These are phyloP conservation scores for Acronicta alni DNA, from an alignment of 2,888 invertebrate species.

Conservation along the genomic window DNA sequence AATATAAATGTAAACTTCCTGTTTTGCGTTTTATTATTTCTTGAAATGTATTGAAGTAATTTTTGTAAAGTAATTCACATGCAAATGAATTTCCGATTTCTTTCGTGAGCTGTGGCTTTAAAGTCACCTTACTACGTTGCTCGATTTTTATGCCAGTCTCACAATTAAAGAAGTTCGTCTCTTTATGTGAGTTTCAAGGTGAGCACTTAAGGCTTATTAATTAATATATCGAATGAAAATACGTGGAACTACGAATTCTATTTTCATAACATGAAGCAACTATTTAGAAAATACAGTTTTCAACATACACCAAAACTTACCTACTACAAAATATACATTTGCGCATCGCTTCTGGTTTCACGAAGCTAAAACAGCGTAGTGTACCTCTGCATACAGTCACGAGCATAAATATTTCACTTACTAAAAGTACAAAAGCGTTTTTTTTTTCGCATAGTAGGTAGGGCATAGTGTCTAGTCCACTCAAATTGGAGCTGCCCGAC, in stretches of 20 bases:
- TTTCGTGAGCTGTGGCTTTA: slow-evolving; percentile 42
- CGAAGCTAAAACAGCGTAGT: slow-evolving; percentile 2
- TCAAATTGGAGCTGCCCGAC: too few species aligned
- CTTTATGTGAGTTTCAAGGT: slow-evolving; percentile 42
- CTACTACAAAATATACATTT: slow-evolving; percentile 19
- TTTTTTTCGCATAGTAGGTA: too few species aligned
- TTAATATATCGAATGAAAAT: slow-evolving; percentile 25
- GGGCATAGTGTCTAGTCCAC: too few species aligned
- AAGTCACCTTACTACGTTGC: slow-evolving; percentile 46
- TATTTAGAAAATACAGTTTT: slow-evolving; percentile 20
- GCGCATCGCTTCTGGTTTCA: slow-evolving; percentile 9
- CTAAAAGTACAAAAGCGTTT: too few species aligned
- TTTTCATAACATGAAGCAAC: slow-evolving; percentile 8
- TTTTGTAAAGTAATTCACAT: slow-evolving; percentile 29
- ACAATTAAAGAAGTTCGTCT: slow-evolving; percentile 38
- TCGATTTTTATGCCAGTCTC: slow-evolving; percentile 35
- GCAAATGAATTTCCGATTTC: slow-evolving; percentile 43
- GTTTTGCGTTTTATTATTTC: slow-evolving; percentile 23
- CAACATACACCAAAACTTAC: slow-evolving; percentile 13
- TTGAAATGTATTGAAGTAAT: slow-evolving; percentile 29
- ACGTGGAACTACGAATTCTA: slow-evolving; percentile 26
- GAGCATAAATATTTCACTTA: too few species aligned
- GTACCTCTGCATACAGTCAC: too few species aligned
- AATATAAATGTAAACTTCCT: slow-evolving; percentile 23
- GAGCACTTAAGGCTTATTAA: slow-evolving; percentile 19